Conservation (phyloP, 1,140 invertebrate species). For the Triops longicaudatus region DNA sequence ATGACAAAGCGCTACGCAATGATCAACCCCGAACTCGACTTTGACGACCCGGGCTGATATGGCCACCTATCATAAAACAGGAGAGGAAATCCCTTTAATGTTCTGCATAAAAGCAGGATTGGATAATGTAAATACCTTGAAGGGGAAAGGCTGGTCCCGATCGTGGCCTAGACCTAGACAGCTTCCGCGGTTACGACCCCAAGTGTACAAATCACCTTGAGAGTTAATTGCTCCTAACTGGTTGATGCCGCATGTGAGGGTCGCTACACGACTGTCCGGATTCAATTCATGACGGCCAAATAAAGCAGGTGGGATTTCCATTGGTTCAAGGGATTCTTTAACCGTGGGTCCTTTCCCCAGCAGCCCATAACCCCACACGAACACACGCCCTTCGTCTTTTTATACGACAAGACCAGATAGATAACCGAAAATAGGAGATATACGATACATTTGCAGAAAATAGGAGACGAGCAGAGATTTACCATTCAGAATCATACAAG, state of each 20-base stretch:
- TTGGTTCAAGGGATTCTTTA: slow-evolving; percentile 53
- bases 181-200: slow-evolving; percentile 77
- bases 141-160: slow-evolving; percentile 78
- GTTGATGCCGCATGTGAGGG: slow-evolving; percentile 62
- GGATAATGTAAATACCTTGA: slow-evolving; percentile 51
- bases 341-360: slow-evolving; percentile 77
- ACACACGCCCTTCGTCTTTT: slow-evolving; percentile 70
- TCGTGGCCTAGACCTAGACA: slow-evolving; percentile 69
- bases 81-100: slow-evolving; percentile 25
- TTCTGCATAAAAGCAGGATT: slow-evolving; percentile 25
- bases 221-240: slow-evolving; percentile 72
- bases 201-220: slow-evolving; percentile 72
- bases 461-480: slow-evolving; percentile 31
- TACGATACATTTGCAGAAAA: slow-evolving; percentile 27
- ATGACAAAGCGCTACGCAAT: slow-evolving; percentile 66
- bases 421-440: slow-evolving; percentile 27
- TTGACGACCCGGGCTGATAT: slow-evolving; percentile 63
- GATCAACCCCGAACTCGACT: slow-evolving; percentile 73
- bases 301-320: slow-evolving; percentile 61
- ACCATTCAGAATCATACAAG: slow-evolving; percentile 76
- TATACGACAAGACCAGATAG: slow-evolving; percentile 32
- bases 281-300: slow-evolving; percentile 80
- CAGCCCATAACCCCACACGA: slow-evolving; percentile 87
- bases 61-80: slow-evolving; percentile 45
- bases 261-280: slow-evolving; percentile 52